Base-by-base conservation (phyloP, 2,888 invertebrate genomes). In the Platerodrilus igneus region DNA sequence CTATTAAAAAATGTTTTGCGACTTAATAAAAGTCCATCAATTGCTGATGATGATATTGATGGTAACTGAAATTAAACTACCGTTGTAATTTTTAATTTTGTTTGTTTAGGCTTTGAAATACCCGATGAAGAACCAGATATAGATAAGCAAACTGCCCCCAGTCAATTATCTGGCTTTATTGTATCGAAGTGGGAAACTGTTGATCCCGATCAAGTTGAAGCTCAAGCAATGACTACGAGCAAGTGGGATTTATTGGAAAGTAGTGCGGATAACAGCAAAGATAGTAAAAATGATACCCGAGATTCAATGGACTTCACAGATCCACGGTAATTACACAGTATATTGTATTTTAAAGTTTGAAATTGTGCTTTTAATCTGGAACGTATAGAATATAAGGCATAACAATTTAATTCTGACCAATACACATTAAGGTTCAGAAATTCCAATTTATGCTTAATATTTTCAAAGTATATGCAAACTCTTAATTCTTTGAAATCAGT, bases 161-260 rank as follows among this genome's bases (percentile, higher is more conserved):
- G 66, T 16, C 57, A 33, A 70, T 76, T 77, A 41, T 80, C 81
- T 1, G 81, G 80, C 8, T 91, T 95, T 71, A 84, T 92, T 39
- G 87, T 89, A 5, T 94, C 94, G 2, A 89, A 92, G 66, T 97
- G 96, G 96, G 95, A 97, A 75, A 87, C 86, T 26, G 88, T 97
- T 14, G 94, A 95, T 70, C 90, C 92, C 14, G 82, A 85, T 56
- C 81, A 85, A 63, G 74, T 79, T 41, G 86, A 87, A 64, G 83
- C 81, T 3, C 81, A 83, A 67, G 89, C 89, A 4, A 86, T 89
- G 75, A 87, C 85, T 1, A 88, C 88, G 0, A 87, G 86, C 53
- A 90, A 90, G 64, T 91, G 90, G 90, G 90, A 91, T 61, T 72
- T 83, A 27, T 66, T 89, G 32, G 88, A 84, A 56, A 61, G 62